Evolutionary conservation across 2,113 vertebrate species (phyloP), one percentile per base, ranked within the genome.

Genomic region (Neopipo cinnamomea): DNA sequence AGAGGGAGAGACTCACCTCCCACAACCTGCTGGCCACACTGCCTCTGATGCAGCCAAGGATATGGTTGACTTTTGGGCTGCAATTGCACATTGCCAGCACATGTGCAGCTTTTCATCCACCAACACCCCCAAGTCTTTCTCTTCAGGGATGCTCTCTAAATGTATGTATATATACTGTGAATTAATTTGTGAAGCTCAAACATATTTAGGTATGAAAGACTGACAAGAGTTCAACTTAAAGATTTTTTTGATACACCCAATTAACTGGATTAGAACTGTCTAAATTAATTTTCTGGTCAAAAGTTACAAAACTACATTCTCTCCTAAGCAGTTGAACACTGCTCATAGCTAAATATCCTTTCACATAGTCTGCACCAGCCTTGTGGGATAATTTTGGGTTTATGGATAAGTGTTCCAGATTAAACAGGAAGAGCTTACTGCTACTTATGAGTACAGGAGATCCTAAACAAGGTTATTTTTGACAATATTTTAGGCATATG

Each of bases 21-120:
- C 2, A 35, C 11, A 11, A 21, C 12, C 21, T 35, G 30, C 47
- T 49, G 79, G 5, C 71, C 63, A 16, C 0, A 0, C 41, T 42
- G 21, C 71, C 47, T 13, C 35, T 55, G 46, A 19, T 62, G 47
- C 30, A 47, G 25, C 17, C 30, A 25, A 27, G 9, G 24, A 31
- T 3, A 5, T 3, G 8, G 2, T 1, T 55, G 55, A 20, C 31
- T 55, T 76, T 25, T 6, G 6, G 41, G 18, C n/a, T 55, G 24
- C 39, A 49, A 27, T 12, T 35, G 25, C 25, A 70, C 17, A 35
- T 15, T 35, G 11, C 25, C 16, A 30, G 21, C 17, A 62, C 25
- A 12, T 19, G 24, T 19, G 41, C 47, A 47, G 55, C 18, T 49
- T 70, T 27, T 41, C 3, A 2, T 35, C 14, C 24, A 49, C 8